Conservation (phyloP, 2,888 invertebrate species). For the Entomobrya multifasciata region DNA sequence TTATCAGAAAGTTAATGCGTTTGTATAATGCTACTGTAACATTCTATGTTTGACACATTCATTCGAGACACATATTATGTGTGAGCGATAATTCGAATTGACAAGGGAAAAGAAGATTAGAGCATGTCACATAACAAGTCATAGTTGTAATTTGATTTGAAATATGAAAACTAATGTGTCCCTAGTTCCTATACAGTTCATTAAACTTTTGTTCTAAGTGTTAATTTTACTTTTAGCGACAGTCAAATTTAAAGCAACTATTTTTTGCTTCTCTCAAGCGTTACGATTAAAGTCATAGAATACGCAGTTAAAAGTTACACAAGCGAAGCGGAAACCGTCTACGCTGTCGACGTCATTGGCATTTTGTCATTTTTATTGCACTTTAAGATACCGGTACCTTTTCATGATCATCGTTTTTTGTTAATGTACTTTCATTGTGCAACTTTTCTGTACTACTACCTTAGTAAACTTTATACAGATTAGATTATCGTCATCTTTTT, state of each 20-base stretch:
- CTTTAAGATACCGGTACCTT: not conserved
- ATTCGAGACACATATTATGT: too few species aligned
- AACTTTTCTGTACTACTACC: not conserved
- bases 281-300: not conserved
- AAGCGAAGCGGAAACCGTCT: slow-evolving; percentile 40
- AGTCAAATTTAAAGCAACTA: not conserved
- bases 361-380: not conserved
- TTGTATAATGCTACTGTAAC: too few species aligned
- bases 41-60: too few species aligned
- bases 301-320: slow-evolving; percentile 22
- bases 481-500: not conserved
- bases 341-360: not conserved
- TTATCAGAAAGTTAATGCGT: too few species aligned
- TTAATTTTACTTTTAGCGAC: not conserved
- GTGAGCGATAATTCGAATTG: too few species aligned
- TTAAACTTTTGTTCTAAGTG: not conserved
- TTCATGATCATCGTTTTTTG: not conserved
- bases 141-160: not conserved
- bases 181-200: not conserved
- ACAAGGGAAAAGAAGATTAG: too few species aligned
- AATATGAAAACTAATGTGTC: not conserved
- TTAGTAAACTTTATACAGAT: not conserved
- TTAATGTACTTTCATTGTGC: slow-evolving; percentile 16
- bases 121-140: too few species aligned
- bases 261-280: slow-evolving; percentile 21